These are phyloP conservation scores for Remorina albescens DNA, from an alignment of 2,797 vertebrate species.

Conservation along the genomic window DNA sequence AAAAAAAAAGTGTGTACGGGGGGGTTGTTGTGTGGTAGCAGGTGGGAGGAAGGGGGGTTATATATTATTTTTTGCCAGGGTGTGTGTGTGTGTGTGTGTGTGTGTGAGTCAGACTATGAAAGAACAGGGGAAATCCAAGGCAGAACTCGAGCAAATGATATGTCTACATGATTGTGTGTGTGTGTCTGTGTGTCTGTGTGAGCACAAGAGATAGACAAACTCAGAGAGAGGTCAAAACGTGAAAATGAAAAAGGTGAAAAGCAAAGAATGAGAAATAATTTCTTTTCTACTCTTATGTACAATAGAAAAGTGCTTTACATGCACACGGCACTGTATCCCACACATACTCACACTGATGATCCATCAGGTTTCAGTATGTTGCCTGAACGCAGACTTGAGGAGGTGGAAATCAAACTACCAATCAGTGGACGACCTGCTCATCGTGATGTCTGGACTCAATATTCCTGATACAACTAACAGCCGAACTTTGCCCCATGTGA, in stretches of 20 bases:
- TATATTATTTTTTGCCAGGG: constrained; percentile 23
- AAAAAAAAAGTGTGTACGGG: not conserved
- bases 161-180: constrained; percentile 2
- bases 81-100: constrained; percentile 6
- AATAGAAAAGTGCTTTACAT: too few species aligned
- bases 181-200: not conserved
- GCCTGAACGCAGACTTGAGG: too few species aligned
- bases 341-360: too few species aligned
- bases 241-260: constrained; percentile 3
- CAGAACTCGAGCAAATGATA: constrained; percentile 24
- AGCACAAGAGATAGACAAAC: constrained; percentile 2
- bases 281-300: too few species aligned
- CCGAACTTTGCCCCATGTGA: not conserved
- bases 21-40: constrained; percentile 34
- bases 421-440: too few species aligned
- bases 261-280: not conserved
- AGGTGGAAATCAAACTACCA: too few species aligned
- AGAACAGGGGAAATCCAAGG: constrained; percentile 40
- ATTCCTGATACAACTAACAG: constrained; percentile 15
- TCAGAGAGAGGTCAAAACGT: not conserved
- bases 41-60: constrained; percentile 45
- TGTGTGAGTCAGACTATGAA: constrained; percentile 21
- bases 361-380: too few species aligned
- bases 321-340: too few species aligned
- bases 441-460: not conserved